These are phyloP conservation scores for Melanitta fusca DNA, from an alignment of 2,797 vertebrate genomes.

Conservation along the genomic window DNA sequence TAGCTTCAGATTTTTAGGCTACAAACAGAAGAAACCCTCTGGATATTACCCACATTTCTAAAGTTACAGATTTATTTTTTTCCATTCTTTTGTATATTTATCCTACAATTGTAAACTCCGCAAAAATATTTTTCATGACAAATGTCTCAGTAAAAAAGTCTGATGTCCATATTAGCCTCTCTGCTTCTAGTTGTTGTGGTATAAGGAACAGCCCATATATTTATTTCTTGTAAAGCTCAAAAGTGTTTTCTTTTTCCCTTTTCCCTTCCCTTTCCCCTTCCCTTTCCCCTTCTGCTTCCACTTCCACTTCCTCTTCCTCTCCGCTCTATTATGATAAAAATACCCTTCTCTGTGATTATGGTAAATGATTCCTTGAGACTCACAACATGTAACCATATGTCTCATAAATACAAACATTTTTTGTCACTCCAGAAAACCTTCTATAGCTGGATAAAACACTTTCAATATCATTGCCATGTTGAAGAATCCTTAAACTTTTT, in stretches of 20 bases:
- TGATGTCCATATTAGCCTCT: not conserved
- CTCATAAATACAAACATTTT: not conserved
- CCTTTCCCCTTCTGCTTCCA: too few relatives aligned
- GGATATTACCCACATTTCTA: not conserved
- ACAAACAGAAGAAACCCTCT: not conserved
- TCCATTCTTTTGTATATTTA: not conserved
- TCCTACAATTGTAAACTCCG: not conserved
- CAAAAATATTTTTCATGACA: not conserved
- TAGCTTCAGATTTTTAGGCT: not conserved
- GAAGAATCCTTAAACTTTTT: not conserved
- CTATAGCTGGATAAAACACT: not conserved
- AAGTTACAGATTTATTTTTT: not conserved
- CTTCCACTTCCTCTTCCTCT: too few relatives aligned
- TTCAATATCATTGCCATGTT: not conserved
- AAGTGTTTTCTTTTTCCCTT: accelerated
- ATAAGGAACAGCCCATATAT: not conserved
- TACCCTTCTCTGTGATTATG: not conserved
- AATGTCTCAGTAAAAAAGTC: not conserved
- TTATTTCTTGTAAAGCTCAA: not conserved
- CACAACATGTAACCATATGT: not conserved
- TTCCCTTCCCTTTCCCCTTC: too few relatives aligned
- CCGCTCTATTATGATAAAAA: not conserved
- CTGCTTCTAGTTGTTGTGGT: not conserved
- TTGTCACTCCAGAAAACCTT: not conserved
- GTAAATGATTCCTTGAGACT: not conserved